These are phyloP conservation scores for Apotomis turbidana DNA, from an alignment of 2,888 invertebrate genomes.

Conservation along the genomic window DNA sequence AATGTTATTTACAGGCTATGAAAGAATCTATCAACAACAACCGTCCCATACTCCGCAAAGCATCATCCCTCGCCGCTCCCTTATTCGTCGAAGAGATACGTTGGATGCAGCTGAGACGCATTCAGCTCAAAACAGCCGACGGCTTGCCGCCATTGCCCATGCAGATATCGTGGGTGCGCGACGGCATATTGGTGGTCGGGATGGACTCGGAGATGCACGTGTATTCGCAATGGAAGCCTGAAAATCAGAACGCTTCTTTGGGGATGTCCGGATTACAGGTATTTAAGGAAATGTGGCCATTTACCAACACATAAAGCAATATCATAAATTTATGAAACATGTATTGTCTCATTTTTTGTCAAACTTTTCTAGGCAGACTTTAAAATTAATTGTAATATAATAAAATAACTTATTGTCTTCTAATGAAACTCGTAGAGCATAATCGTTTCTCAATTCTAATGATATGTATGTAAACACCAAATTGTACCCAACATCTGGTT, in stretches of 20 bases:
- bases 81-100: slow-evolving; percentile 96
- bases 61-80: slow-evolving; percentile 95
- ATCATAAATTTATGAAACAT: no score
- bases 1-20: slow-evolving; percentile 84
- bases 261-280: slow-evolving; percentile 66
- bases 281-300: slow-evolving; percentile 17
- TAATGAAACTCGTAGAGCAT: no score
- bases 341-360: no score
- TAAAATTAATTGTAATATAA: no score
- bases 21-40: slow-evolving; percentile 93
- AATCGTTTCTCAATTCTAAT: no score
- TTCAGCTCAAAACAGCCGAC: slow-evolving; percentile 96
- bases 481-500: no score
- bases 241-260: slow-evolving; percentile 66
- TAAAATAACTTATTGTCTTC: no score
- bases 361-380: no score
- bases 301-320: no score
- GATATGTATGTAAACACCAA: no score
- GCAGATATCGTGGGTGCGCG: slow-evolving; percentile 99
- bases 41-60: slow-evolving; percentile 93
- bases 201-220: slow-evolving; percentile 99
- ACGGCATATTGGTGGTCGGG: slow-evolving; percentile 98
- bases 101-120: slow-evolving; percentile 97
- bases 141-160: slow-evolving; percentile 98
- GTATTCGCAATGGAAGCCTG: slow-evolving; percentile 98